These are phyloP conservation scores for Virgularia gustaviana DNA, from an alignment of 92 coral and sea anemone genomes.

Conservation along the genomic window DNA sequence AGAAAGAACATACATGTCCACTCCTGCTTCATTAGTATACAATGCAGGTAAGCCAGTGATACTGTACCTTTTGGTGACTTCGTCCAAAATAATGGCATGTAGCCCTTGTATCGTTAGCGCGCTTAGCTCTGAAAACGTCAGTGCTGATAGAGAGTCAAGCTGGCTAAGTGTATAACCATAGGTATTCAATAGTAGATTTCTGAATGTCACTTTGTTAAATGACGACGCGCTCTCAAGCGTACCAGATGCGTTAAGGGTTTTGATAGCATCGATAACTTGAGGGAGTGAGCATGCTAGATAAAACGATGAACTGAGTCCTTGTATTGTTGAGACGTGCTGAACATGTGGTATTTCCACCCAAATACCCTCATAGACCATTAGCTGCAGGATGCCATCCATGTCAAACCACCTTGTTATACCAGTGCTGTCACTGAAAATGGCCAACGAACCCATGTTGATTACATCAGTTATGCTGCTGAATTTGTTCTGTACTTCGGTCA, in stretches of 20 bases:
- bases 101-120: slow-evolving; percentile 7
- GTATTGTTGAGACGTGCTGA: slow-evolving; percentile 16
- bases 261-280: slow-evolving; percentile 11
- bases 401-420: slow-evolving; percentile 26
- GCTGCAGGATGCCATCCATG: slow-evolving; percentile 31
- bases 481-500: slow-evolving; percentile 10
- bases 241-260: slow-evolving; percentile 12
- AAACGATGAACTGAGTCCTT: not conserved
- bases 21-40: slow-evolving; percentile 11
- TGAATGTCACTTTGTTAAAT: slow-evolving; percentile 7
- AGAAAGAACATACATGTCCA: slow-evolving; percentile 21
- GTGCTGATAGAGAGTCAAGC: not conserved
- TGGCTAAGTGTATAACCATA: slow-evolving; percentile 12
- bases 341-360: slow-evolving; percentile 37
- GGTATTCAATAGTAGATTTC: slow-evolving; percentile 6
- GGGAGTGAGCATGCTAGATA: slow-evolving; percentile 20
- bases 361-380: slow-evolving; percentile 23
- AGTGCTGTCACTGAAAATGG: slow-evolving; percentile 5
- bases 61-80: slow-evolving; percentile 16
- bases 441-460: not conserved
- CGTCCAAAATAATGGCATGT: slow-evolving; percentile 27
- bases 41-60: slow-evolving; percentile 21
- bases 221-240: not conserved
- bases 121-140: not conserved
- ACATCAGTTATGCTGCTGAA: not conserved